phyloP scores from a whole-genome alignment of 2,888 invertebrate species.

The Caenorhabditis becei region DNA sequence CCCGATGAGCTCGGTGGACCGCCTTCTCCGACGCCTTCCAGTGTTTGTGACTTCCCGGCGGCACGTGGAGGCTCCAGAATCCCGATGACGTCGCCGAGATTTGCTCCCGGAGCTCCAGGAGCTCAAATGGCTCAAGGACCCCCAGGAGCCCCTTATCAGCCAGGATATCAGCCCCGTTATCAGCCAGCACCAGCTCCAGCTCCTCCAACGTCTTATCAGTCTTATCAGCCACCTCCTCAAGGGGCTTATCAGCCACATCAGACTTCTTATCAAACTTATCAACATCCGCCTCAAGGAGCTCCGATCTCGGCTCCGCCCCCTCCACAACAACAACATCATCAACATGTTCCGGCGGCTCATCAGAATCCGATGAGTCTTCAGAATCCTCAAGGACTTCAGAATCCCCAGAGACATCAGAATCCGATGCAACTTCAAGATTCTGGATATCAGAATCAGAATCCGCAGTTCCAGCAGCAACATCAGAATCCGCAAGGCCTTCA shows the following conservation, averaged over 20 bases:
- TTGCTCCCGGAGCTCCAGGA: conserved; percentile 3
- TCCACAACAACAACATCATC: conserved; percentile 5
- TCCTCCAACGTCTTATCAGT: conserved; percentile 15
- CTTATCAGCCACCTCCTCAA: conserved; percentile 4
- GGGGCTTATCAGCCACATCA: too few species aligned
- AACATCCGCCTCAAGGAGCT: conserved; percentile 28
- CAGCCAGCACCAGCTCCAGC: conserved; percentile 2
- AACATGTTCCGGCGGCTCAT: conserved; percentile 16
- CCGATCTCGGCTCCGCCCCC: conserved; percentile 41
- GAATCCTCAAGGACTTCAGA: neutral
- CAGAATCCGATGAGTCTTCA: neutral
- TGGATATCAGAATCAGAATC: too few species aligned
- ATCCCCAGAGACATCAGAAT: neutral
- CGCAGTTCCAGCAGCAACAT: neutral
- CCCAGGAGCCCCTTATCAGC: neutral
- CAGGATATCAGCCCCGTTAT: neutral
- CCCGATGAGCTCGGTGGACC: conserved; percentile 20
- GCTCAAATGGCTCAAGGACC: neutral
- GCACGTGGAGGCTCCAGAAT: conserved; percentile 7
- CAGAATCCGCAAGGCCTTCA: too few species aligned
- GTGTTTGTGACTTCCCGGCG: conserved; percentile 56
- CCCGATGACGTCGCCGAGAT: neutral
- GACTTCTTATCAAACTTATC: conserved; percentile 7
- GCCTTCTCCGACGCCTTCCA: conserved; percentile 57
- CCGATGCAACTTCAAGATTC: neutral